Evolutionary conservation across 1,140 invertebrate genomes (phyloP), one percentile per base, ranked within the genome.

Genomic region (Antheraea mylitta): DNA sequence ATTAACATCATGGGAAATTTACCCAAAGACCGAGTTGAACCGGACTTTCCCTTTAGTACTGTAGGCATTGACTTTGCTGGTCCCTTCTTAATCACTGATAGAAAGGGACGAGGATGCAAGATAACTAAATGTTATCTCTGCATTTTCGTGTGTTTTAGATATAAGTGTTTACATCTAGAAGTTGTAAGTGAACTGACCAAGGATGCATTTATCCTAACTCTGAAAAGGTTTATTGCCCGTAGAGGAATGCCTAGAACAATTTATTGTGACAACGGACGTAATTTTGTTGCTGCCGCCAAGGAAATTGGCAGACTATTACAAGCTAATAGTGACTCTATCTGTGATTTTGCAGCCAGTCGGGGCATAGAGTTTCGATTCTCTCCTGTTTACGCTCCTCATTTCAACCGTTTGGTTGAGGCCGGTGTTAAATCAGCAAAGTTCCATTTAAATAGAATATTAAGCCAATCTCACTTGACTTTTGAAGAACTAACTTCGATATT

Each of bases 401-500:
- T 83, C 59, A 80, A 80, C 11, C 82, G 82, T 5, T 53, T 85
- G 18, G 81, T 69, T 71, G 80, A 86, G 70, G 78, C 78, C 19
- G 78, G 71, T 16, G 63, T 80, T 13, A 78, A 75, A 60, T 73
- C 74, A 10, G 66, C 73, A 11, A 86, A 86, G 75, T 70, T 63
- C 64, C 79, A 85, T 66, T 58, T 86, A 9, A 67, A 73, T 67
- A 30, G 78, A 58, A 68, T 81, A 6, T 67, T 80, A 10, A 76
- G 75, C 11, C 75, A 77, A 58, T n/a, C 38, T 5, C 65, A 74
- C 18, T 68, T 90, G 0, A 86, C 76, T 30, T 77, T 79, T 36
- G 80, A 87, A 76, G 81, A 88, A 63, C 42, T 91, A 0, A 64
- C 30, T 7, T 85, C 84, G 8, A 45, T 86, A 11, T 72, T 87